Evolutionary conservation across 2,113 vertebrate genomes (phyloP), one percentile per base, ranked within the genome.

Genomic region (Toxostoma redivivum): DNA sequence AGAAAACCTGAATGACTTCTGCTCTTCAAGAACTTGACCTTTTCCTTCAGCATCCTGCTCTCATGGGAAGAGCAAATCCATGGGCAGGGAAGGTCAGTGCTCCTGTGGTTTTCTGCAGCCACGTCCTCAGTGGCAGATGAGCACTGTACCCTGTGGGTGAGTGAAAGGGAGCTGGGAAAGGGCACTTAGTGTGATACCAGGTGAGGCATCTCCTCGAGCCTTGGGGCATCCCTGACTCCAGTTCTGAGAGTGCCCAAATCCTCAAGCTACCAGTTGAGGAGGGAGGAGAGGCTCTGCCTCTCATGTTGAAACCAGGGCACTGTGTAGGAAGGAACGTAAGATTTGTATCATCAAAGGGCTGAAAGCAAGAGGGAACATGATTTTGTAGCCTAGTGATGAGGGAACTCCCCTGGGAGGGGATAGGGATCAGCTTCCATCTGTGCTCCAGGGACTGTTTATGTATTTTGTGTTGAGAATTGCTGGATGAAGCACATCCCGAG

Each of bases 381-480:
- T 82, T 90, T 35, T 88, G 92, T 45, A 93, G 96, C 85, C 90
- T 48, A 5, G 94, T 47, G 88, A 79, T 64, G 94, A 93, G 96
- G 94, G 96, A 97, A 92, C 96, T 97, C 94, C 96, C 96, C 92
- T 96, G 94, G 94, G 96, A 93, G 90, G 94, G 95, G 95, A 73
- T 15, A 73, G 94, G 81, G 81, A 82, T 76, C 74, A 8, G 66
- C 27, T 92, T 53, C 82, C 95, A 53, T 94, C 92, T 92, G 58
- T 38, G 92, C 95, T 95, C 70, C 92, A 72, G 95, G 96, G 94
- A 82, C 82, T 93, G 95, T 96, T 95, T 79, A 82, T 94, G 95
- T 85, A 45, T 91, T 86, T 87, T 66, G 86, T 57, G 86, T 78
- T 64, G 91, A 48, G 95, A 89, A 45, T 30, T 87, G 86, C 80